Evolutionary conservation across 2,113 vertebrate species (phyloP).

Genomic region (Trochalopteron elliotii): DNA sequence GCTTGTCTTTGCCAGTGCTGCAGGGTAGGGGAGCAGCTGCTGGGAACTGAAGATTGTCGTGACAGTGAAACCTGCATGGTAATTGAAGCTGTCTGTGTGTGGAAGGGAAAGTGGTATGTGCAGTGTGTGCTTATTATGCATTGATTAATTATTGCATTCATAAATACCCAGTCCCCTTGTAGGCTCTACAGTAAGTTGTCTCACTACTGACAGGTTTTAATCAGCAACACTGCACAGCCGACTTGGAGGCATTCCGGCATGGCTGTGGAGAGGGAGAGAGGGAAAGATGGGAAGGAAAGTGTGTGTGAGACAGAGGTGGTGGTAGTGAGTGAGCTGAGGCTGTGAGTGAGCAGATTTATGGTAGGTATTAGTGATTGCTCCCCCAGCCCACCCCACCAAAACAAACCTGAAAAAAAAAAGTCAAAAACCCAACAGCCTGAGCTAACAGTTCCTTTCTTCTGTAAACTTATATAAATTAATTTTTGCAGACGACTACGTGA

Average conservation of each 20-base stretch:
- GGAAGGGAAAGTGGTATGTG: fast-evolving
- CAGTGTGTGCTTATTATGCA: neutral
- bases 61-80: neutral
- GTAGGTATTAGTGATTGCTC: neutral
- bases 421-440: neutral
- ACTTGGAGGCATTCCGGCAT: fast-evolving
- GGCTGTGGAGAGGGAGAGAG: neutral
- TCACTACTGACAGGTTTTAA: neutral
- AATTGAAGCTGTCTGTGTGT: neutral
- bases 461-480: neutral
- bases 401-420: neutral
- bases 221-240: neutral
- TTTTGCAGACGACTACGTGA: neutral
- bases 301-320: neutral
- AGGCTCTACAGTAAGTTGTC: neutral
- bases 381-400: neutral
- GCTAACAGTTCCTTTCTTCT: neutral
- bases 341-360: neutral
- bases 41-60: neutral
- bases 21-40: neutral
- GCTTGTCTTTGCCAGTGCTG: neutral
- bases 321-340: neutral
- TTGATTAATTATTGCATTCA: conserved; percentile 4
- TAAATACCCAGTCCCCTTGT: neutral
- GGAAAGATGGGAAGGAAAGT: neutral